Evolutionary conservation across 2,113 vertebrate genomes (phyloP), one percentile per base, ranked within the genome.

Genomic region (Vulpes ferrilata): DNA sequence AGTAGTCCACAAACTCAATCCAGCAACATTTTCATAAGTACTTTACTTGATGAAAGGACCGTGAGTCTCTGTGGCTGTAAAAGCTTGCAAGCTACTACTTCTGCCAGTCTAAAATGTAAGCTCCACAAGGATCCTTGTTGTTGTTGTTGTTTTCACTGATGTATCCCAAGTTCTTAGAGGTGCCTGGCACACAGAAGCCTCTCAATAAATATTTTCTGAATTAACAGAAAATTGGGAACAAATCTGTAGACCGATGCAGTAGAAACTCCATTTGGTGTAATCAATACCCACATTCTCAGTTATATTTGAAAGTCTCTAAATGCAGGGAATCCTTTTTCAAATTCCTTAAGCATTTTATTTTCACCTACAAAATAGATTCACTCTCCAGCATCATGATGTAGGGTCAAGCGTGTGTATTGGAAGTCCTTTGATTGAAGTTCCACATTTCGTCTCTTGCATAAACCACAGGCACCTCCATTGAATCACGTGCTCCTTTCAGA

Each of bases 301-400:
- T 82, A 35, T 35, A 32, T 48, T 55, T 62, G 69, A 55, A 84
- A 85, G 43, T 38, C 57, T 51, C n/a, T 16, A 55, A 85, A 32
- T 7, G 5, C 10, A 76, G 71, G 57, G 15, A 59, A 86, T 64
- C 51, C 15, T 93, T 93, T 96, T 51, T 35, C 43, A 93, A 91
- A 85, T 55, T n/a, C 23, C 38, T 73, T 80, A 62, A 22, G 20
- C 38, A 57, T 82, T 79, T 89, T 60, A 83, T 93, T 96, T 92
- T 96, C 38, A 92, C 15, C 57, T 35, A 89, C 76, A 65, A 87
- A 55, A 27, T 60, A 19, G 32, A 22, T 43, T 90, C 23, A 4
- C 59, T 55, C 43, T 32, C 25, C 81, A 59, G 3, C n/a, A 43
- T 53, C 83, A 59, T n/a, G 22, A 27, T 35, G 10, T 11, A 59